Percentiles rank a stretch among this genome's conserved stretches.
These are phyloP conservation scores for Dascyllus trimaculatus DNA, from an alignment of 2,113 vertebrate genomes.

Conservation along the genomic window DNA sequence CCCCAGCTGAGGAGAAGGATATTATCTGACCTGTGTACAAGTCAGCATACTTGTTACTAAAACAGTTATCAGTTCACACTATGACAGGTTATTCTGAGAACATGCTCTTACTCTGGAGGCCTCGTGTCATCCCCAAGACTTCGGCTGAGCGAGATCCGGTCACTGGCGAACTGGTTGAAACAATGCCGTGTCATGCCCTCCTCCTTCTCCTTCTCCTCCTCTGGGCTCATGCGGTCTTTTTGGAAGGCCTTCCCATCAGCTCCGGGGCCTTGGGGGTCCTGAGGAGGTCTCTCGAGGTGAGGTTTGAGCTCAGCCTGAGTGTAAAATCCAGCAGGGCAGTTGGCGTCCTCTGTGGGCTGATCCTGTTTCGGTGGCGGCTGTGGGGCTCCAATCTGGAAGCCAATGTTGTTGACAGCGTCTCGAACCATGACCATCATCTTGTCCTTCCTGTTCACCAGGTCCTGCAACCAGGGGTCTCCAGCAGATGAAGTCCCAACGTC, in stretches of 20 bases:
- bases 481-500: slow-evolving; percentile 79
- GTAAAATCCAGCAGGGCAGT: slow-evolving; percentile 90
- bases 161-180: slow-evolving; percentile 97
- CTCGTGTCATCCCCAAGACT: slow-evolving; percentile 94
- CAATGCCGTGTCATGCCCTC: slow-evolving; percentile 93
- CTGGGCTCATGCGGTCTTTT: slow-evolving; percentile 83
- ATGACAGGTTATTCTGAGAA: slow-evolving; percentile 7
- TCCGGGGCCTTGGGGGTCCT: slow-evolving; percentile 87
- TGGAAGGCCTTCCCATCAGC: slow-evolving; percentile 89
- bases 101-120: slow-evolving; percentile 90
- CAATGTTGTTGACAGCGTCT: slow-evolving; percentile 91
- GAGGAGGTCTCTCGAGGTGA: slow-evolving; percentile 87
- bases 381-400: slow-evolving; percentile 91
- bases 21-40: slow-evolving; percentile 36
- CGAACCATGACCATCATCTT: slow-evolving; percentile 90
- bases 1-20: background rate
- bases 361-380: slow-evolving; percentile 67
- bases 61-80: slow-evolving; percentile 26
- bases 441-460: slow-evolving; percentile 88
- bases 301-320: slow-evolving; percentile 88
- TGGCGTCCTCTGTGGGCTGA: slow-evolving; percentile 52
- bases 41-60: slow-evolving; percentile 15
- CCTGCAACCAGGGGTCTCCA: slow-evolving; percentile 90
- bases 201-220: slow-evolving; percentile 91
- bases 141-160: slow-evolving; percentile 94